A percentile compares a stretch with the other conserved stretches of the same genome.
Conservation (phyloP, 2,888 invertebrate genomes). For the Hipparchia sbordonii region DNA sequence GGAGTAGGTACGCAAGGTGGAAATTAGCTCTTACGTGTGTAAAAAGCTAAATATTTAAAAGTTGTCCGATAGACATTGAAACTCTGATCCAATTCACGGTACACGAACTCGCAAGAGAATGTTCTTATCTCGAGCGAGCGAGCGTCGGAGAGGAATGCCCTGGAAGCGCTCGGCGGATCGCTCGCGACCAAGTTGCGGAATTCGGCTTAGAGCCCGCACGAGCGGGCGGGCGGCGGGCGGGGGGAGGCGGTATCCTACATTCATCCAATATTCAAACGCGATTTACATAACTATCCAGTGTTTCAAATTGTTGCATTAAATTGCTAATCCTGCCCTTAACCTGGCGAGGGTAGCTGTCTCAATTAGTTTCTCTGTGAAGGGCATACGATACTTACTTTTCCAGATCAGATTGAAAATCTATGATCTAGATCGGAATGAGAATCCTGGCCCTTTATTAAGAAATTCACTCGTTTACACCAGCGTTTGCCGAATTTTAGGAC, state of each 20-base stretch:
- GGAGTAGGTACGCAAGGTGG: no score
- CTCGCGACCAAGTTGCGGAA: background rate
- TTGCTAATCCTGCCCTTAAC: conserved; percentile 9
- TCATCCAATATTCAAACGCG: conserved; percentile 27
- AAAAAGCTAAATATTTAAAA: no score
- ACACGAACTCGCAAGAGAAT: background rate
- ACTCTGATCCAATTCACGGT: background rate
- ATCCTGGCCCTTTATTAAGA: no score
- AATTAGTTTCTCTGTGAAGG: background rate
- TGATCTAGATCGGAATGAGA: no score
- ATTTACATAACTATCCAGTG: conserved; percentile 16
- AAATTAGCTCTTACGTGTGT: no score
- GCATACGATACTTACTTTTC: no score
- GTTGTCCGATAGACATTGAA: no score
- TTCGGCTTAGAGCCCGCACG: background rate
- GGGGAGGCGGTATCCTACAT: conserved; percentile 14
- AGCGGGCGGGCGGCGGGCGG: background rate
- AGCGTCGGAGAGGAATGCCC: background rate
- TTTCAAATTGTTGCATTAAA: conserved; percentile 14
- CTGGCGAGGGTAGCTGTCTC: background rate
- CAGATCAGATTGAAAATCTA: no score
- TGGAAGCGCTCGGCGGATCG: background rate
- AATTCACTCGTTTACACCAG: no score
- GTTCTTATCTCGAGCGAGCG: background rate
- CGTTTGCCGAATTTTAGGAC: no score